phyloP scores from a whole-genome alignment of 2,113 vertebrate species.

The Columba livia region DNA sequence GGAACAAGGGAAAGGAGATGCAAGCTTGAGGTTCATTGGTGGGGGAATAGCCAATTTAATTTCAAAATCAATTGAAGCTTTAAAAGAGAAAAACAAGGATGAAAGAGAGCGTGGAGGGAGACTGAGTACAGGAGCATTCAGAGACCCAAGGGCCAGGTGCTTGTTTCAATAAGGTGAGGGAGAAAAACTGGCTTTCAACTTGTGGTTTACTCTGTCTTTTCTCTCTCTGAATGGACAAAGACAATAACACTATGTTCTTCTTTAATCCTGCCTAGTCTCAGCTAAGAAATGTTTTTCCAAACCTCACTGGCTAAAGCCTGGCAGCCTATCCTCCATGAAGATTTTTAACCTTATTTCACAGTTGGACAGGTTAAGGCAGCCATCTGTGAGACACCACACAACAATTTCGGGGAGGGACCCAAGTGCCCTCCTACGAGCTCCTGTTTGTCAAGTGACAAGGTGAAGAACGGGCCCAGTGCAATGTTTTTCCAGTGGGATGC shows the following conservation, averaged over 20 bases:
- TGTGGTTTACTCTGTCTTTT: background rate
- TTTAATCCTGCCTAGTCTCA: background rate
- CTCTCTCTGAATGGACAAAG: background rate
- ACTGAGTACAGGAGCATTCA: background rate
- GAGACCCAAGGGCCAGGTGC: background rate
- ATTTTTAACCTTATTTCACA: background rate
- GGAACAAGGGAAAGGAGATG: background rate
- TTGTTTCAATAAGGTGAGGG: background rate
- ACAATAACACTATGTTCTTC: background rate
- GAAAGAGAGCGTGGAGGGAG: background rate
- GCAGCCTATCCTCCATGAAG: background rate
- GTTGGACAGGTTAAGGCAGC: background rate
- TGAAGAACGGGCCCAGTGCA: background rate
- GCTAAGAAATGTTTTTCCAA: background rate
- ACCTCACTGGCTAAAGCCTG: background rate
- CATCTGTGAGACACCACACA: background rate
- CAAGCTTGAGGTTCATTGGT: background rate
- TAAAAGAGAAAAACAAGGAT: background rate
- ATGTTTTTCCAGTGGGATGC: background rate
- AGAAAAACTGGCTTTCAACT: background rate
- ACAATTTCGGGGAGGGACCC: background rate
- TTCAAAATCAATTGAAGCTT: background rate
- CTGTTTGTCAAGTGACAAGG: background rate
- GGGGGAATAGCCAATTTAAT: background rate
- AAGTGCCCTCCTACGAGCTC: accelerated